Evolutionary conservation across 2,113 vertebrate species (phyloP), one percentile per base, ranked within the genome.

Genomic region (Scopus umbretta): DNA sequence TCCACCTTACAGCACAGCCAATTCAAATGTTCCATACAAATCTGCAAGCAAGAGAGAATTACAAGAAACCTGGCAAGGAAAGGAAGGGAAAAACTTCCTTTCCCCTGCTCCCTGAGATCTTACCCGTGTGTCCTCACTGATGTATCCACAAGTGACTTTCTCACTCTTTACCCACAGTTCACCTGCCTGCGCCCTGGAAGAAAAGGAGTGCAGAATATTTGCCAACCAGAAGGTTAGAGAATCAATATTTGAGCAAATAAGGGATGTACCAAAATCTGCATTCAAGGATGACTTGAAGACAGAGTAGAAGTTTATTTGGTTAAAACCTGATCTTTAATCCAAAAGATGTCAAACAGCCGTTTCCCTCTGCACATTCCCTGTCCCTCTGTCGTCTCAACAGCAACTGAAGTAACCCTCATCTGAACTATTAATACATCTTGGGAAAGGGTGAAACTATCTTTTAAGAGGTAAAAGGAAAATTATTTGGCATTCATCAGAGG

Each of bases 101-200:
- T 36, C 7, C 34, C 20, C 40, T 58, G 21, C 16, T 74, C 36
- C 23, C 45, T 38, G 30, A 80, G 23, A 59, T 59, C 98, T 98
- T 96, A 99, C 99, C 98, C 99, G 98, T 4, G 99, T 99, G 78
- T 99, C 99, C 96, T 99, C 99, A 90, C 99, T 99, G 97, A 99
- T 99, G 96, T 99, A 99, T 34, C 99, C 99, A 97, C 99, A 99
- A 42, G 99, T 99, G 92, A 99, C 99, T 94, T 99, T 99, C 96
- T 99, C 99, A 83, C 99, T 99, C 97, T 99, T 99, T 21, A 99
- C 99, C 99, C 99, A 99, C 25, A 99, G 98, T 65, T 99, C 99
- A 95, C 99, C 99, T 76, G 99, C 99, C 97, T 99, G 99, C 4
- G 99, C 99, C 97, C 99, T 99, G 73, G n/a, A 95, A 97, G 66